Evolutionary conservation across 2,888 invertebrate species (phyloP), one percentile per base, ranked within the genome.

Genomic region (Xestia ashworthii): DNA sequence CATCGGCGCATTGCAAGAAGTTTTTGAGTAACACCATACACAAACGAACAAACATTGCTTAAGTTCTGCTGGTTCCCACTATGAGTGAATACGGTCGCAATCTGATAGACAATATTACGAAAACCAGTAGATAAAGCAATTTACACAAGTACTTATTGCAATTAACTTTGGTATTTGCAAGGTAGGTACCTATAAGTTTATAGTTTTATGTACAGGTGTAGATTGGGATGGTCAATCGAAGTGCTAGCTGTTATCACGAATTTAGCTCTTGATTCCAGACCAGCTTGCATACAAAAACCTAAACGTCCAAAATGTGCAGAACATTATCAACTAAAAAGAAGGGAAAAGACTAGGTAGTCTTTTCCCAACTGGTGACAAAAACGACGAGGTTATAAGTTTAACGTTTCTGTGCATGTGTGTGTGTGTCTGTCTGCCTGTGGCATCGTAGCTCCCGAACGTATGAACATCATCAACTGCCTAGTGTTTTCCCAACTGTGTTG

Each of bases 11-110:
- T 85, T 81, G 74, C 78, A 71, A 79, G 46, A 71, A 74, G 55
- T 87, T 85, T 88, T 88, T 89, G 66, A 78, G 86, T 76, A 88
- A 87, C 66, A 53, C 50, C 53, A 22, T 82, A 53, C 73, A 53
- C 79, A 77, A 32, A 62, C 80, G 74, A 53, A 65, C 81, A 82
- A 82, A 84, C 55, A 83, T 88, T 88, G 83, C 88, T 64, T 60
- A 86, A 88, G 71, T 76, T 64, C 22, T 62, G 70, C 53, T 62
- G n/a, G 60, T 25, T 74, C 64, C 65, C 80, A 83, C 89, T 87
- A 81, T 79, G 62, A 79, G 65, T 71, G 72, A 71, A 55, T 73
- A 71, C 68, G 50, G 19, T 74, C 70, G 82, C 83, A 86, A 87
- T 83, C 62, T 58, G 38, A 48, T 66, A 58, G 69, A 55, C 76